These are phyloP conservation scores for Dorcus hopei DNA, from an alignment of 2,888 invertebrate genomes.

Conservation along the genomic window DNA sequence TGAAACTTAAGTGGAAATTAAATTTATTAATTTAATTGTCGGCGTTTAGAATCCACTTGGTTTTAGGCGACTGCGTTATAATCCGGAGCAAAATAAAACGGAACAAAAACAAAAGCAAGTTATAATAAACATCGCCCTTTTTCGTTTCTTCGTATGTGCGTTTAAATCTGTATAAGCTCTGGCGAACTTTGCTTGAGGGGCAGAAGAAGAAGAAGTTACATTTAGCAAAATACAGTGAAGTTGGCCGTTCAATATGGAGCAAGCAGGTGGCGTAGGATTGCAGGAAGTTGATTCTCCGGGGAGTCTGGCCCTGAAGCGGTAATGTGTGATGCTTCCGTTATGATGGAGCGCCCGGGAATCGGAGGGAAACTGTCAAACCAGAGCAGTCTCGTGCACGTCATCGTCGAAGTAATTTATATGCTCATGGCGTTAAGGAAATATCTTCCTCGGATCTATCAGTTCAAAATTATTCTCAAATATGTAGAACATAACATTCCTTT, in stretches of 20 bases:
- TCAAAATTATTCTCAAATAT: too few relatives aligned
- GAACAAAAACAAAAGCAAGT: too few relatives aligned
- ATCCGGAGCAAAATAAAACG: too few relatives aligned
- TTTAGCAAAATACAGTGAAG: neutral
- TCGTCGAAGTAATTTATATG: neutral
- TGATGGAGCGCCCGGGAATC: slow-evolving; percentile 24
- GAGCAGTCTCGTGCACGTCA: neutral
- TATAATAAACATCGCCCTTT: neutral
- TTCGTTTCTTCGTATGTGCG: neutral
- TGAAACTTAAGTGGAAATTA: too few relatives aligned
- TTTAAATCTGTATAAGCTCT: neutral
- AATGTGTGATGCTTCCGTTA: slow-evolving; percentile 32
- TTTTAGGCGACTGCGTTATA: too few relatives aligned
- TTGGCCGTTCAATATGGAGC: neutral
- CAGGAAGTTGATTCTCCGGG: slow-evolving; percentile 28
- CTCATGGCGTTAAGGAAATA: too few relatives aligned
- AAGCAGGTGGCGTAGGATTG: neutral
- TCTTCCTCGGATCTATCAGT: too few relatives aligned
- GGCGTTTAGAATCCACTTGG: too few relatives aligned
- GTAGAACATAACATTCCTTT: too few relatives aligned
- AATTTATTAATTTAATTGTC: too few relatives aligned
- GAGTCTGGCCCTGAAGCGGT: slow-evolving; percentile 29
- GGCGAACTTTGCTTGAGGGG: neutral
- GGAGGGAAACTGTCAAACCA: neutral
- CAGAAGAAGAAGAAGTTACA: neutral